Evolutionary conservation across 2,888 invertebrate genomes (phyloP).

Genomic region (Idaea aversata): DNA sequence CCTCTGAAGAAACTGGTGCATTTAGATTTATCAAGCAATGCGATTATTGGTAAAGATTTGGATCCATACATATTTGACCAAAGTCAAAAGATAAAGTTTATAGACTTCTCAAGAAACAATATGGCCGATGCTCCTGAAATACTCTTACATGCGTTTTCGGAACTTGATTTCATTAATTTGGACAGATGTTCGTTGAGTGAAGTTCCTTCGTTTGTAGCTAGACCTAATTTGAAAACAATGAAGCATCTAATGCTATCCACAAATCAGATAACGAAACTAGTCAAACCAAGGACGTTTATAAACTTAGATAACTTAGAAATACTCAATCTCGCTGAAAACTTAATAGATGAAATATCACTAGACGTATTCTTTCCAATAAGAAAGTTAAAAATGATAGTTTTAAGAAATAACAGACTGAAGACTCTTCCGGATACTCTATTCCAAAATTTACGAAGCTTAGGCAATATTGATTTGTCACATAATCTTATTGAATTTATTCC

Average conservation of each 20-base stretch:
- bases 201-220: slow-evolving; percentile 51
- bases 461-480: slow-evolving; percentile 52
- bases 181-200: slow-evolving; percentile 47
- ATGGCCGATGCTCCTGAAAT: slow-evolving; percentile 45
- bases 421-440: slow-evolving; percentile 53
- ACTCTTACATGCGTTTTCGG: slow-evolving; percentile 39
- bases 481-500: slow-evolving; percentile 55
- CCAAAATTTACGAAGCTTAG: slow-evolving; percentile 43
- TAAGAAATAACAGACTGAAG: slow-evolving; percentile 54
- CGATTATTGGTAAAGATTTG: slow-evolving; percentile 41
- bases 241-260: slow-evolving; percentile 49
- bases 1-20: slow-evolving; percentile 39
- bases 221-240: slow-evolving; percentile 49
- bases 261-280: slow-evolving; percentile 50
- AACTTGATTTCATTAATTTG: slow-evolving; percentile 44
- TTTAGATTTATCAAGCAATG: slow-evolving; percentile 52
- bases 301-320: slow-evolving; percentile 50
- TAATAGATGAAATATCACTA: slow-evolving; percentile 46
- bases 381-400: slow-evolving; percentile 46
- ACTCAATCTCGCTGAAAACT: slow-evolving; percentile 54
- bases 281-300: slow-evolving; percentile 36
- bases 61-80: slow-evolving; percentile 43
- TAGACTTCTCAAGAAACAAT: slow-evolving; percentile 56
- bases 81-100: slow-evolving; percentile 34
- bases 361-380: slow-evolving; percentile 50